Base-by-base conservation (phyloP, 2,888 invertebrate genomes). In the Nysson spinosus region DNA sequence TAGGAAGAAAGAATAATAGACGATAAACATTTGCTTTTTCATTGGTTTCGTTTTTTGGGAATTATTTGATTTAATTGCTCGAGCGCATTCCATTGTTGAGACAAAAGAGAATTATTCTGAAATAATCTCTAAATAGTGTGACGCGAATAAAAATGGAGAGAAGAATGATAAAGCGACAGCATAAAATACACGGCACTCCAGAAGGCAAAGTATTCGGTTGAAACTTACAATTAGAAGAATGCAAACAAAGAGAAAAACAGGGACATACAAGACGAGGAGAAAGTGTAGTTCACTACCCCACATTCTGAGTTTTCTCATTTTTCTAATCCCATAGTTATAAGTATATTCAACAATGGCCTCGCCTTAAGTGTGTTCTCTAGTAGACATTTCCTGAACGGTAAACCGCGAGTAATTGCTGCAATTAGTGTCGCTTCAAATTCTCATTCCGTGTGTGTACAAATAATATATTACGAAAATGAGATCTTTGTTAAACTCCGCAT, bases 261-360 rank as follows among this genome's bases (percentile, higher is more conserved):
- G 11, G 20, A 40, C 16, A 17, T 39, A 42, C 11, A 16, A 30
- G 28, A 40, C 19, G 16, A 42, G 26, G 44, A 55, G 63, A 62
- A 62, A 65, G 64, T 24, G 14, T 22, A 55, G 17, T 47, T 14
- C 12, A 32, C 26, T 14, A 34, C 20, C 16, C 12, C 12, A 11
- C 44, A 44, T 44, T 65, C 44, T 50, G 43, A 17, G 17, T 39
- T 35, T 39, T 11, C 6, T 35, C n/a, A 28, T 24, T 32, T 55
- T 65, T 58, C 24, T 14, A 24, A 42, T 26, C 34, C 32, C 60
- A 60, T 17, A 14, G 11, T n/a, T 9, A 2, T 19, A 9, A 5
- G 17, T 35, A 35, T 9, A 28, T 37, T 30, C 19, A 55, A 54
- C 44, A 64, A 64, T 50, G 44, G 28, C 26, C 44, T n/a, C 19